These are phyloP conservation scores for Lerista edwardsae DNA, from an alignment of 2,797 vertebrate genomes.

Conservation along the genomic window DNA sequence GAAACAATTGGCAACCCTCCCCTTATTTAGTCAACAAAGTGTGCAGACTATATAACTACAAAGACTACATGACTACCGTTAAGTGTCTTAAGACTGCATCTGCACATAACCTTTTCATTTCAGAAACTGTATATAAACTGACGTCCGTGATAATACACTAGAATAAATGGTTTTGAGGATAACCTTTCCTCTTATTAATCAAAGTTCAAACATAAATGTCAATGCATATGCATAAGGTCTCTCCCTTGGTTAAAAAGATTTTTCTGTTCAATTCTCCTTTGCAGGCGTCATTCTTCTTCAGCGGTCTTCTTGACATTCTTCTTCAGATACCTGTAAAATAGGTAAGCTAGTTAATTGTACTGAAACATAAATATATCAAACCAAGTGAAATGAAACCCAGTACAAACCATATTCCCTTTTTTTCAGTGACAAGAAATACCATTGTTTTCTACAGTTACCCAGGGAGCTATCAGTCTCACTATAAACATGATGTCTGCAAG, in stretches of 20 bases:
- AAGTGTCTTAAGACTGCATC: not conserved
- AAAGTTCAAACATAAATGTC: slow-evolving; percentile 29
- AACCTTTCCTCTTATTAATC: not conserved
- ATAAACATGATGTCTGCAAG: too few relatives aligned
- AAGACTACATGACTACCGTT: not conserved
- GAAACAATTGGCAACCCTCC: not conserved
- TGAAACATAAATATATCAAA: slow-evolving; percentile 32
- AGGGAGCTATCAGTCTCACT: not conserved
- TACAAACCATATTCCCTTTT: slow-evolving; percentile 8
- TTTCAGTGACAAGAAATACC: not conserved
- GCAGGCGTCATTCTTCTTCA: too few relatives aligned
- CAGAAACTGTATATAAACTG: not conserved
- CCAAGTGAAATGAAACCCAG: not conserved
- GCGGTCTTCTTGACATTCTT: slow-evolving; percentile 18
- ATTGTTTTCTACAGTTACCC: slow-evolving; percentile 16
- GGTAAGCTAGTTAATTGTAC: slow-evolving; percentile 2
- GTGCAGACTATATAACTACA: not conserved
- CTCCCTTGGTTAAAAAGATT: not conserved
- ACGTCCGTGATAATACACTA: not conserved
- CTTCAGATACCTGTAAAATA: slow-evolving; percentile 56
- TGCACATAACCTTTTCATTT: not conserved
- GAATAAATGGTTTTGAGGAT: slow-evolving; percentile 8
- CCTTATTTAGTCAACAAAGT: not conserved
- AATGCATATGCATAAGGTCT: slow-evolving; percentile 28
- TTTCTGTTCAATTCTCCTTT: slow-evolving; percentile 34